These are phyloP conservation scores for Fragum sueziense DNA, from an alignment of 2,888 invertebrate species.

Conservation along the genomic window DNA sequence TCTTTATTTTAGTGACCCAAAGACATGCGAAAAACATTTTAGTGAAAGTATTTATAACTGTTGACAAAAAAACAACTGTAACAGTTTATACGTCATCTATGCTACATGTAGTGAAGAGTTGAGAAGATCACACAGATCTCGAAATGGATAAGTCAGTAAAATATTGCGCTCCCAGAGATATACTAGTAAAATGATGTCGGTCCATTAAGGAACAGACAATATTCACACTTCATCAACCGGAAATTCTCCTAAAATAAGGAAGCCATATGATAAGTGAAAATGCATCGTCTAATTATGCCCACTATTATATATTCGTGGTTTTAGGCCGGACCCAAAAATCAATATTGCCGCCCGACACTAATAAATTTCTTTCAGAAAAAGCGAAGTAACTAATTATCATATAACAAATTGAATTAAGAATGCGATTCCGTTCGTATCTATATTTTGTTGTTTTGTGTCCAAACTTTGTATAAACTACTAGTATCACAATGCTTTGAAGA, in stretches of 20 bases:
- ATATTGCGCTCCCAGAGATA: neutral
- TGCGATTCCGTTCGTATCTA: no score
- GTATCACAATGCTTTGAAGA: no score
- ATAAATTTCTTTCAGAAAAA: neutral
- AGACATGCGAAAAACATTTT: no score
- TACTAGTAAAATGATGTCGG: neutral
- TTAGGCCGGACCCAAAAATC: slow-evolving; percentile 7
- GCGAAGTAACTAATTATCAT: no score
- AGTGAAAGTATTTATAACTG: no score
- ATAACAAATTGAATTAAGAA: no score
- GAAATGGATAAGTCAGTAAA: neutral
- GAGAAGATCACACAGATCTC: neutral
- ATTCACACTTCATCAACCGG: neutral
- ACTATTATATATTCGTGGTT: neutral
- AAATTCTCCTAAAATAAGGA: slow-evolving; percentile 3
- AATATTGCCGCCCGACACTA: neutral
- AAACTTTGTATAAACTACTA: no score
- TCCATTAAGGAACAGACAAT: neutral
- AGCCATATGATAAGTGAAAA: slow-evolving; percentile 16
- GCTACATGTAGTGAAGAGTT: neutral
- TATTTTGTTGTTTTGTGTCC: no score
- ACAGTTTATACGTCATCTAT: no score
- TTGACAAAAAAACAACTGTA: no score
- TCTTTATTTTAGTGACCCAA: no score
- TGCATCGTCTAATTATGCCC: neutral